These are phyloP conservation scores for Drosophila barbarae DNA, from an alignment of 2,888 invertebrate species.

Conservation along the genomic window DNA sequence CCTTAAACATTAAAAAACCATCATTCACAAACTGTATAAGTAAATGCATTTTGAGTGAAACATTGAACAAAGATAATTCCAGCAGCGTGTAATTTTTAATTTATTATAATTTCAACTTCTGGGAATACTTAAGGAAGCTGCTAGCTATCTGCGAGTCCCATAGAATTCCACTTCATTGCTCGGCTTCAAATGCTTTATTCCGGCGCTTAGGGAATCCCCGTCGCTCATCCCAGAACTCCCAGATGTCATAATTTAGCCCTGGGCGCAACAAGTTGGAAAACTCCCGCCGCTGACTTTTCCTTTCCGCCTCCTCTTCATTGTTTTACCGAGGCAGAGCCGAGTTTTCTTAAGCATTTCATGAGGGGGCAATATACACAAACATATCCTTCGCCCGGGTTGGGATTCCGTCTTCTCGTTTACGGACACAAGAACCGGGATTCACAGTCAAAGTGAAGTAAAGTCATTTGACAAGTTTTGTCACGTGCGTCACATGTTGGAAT, in stretches of 20 bases:
- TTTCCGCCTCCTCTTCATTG: slow-evolving; percentile 37
- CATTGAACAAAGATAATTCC: background rate
- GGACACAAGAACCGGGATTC: slow-evolving; percentile 48
- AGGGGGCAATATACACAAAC: slow-evolving; percentile 42
- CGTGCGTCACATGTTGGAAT: slow-evolving; percentile 73
- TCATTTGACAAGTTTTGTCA: slow-evolving; percentile 74
- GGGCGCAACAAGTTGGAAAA: slow-evolving; percentile 37
- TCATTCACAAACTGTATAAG: background rate
- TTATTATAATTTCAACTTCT: background rate
- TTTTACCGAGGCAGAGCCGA: slow-evolving; percentile 37
- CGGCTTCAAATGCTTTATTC: slow-evolving; percentile 47
- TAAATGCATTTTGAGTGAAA: background rate
- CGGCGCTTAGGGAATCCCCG: slow-evolving; percentile 26
- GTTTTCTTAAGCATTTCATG: slow-evolving; percentile 56
- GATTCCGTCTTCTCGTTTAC: slow-evolving; percentile 41
- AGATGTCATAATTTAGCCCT: slow-evolving; percentile 36
- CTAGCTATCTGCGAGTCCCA: slow-evolving; percentile 42
- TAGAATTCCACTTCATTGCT: slow-evolving; percentile 56
- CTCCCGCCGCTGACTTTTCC: slow-evolving; percentile 17
- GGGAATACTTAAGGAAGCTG: background rate
- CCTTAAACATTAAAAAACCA: too few species aligned
- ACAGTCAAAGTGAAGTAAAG: slow-evolving; percentile 63
- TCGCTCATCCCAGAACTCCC: slow-evolving; percentile 1
- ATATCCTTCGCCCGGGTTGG: slow-evolving; percentile 30
- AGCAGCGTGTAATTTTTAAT: background rate